These are phyloP conservation scores for Eupithecia exiguata DNA, from an alignment of 2,888 invertebrate species.

Conservation along the genomic window DNA sequence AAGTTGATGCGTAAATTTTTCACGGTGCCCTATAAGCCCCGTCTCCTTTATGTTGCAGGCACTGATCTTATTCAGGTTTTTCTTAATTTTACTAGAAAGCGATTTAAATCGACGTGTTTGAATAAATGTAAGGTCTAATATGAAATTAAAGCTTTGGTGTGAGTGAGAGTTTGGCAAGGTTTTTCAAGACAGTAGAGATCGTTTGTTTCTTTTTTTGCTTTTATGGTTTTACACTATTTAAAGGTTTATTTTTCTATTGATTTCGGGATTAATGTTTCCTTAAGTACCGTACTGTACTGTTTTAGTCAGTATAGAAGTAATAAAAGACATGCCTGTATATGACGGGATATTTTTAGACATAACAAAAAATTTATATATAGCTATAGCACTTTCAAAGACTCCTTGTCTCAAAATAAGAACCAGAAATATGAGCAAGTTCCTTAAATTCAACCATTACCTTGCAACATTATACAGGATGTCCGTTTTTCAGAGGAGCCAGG, in stretches of 20 bases:
- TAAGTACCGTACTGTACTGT: too few relatives aligned
- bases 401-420: not conserved
- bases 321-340: not conserved
- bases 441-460: not conserved
- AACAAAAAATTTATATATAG: too few relatives aligned
- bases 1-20: constrained; percentile 56
- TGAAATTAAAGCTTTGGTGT: too few relatives aligned
- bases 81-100: not conserved
- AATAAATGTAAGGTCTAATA: not conserved
- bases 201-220: too few relatives aligned
- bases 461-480: constrained; percentile 46
- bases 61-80: not conserved
- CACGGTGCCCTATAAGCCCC: constrained; percentile 50
- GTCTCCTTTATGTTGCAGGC: constrained; percentile 40
- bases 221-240: too few relatives aligned
- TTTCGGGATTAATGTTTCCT: too few relatives aligned
- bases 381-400: too few relatives aligned
- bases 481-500: constrained; percentile 51
- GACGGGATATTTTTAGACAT: not conserved
- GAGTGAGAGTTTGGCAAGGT: too few relatives aligned
- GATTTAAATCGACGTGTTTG: too few relatives aligned
- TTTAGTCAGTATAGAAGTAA: too few relatives aligned
- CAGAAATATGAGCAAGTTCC: constrained; percentile 2
- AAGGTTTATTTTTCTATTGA: too few relatives aligned
- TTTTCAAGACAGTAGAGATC: too few relatives aligned